A percentile compares a stretch with the other conserved stretches of the same genome.
Evolutionary conservation across 2,888 invertebrate genomes (phyloP).

Genomic region (Eustalomyia histrio): DNA sequence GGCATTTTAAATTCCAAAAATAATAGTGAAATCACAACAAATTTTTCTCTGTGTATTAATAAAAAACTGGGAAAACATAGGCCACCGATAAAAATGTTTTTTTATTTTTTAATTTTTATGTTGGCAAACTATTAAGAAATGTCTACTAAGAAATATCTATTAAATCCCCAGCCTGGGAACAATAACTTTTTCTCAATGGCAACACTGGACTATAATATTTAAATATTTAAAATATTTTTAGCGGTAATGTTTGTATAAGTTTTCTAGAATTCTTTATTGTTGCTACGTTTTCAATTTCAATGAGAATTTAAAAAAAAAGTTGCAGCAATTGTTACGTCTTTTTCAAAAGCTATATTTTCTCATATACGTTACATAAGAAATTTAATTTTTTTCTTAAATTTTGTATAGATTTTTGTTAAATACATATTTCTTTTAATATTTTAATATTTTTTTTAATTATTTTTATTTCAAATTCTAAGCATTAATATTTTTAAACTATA

Average conservation of each 20-base stretch:
- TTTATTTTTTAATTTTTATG: too few relatives aligned
- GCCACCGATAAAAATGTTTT: too few relatives aligned
- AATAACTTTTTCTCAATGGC: not conserved
- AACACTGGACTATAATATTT: not conserved
- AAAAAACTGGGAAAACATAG: too few relatives aligned
- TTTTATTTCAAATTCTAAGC: not conserved
- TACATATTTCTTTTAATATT: conserved; percentile 8
- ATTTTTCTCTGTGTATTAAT: too few relatives aligned
- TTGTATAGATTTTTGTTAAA: not conserved
- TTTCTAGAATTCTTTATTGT: conserved; percentile 18
- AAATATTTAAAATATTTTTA: conserved; percentile 11
- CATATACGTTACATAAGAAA: conserved; percentile 53
- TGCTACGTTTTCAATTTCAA: conserved; percentile 4
- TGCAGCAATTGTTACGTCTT: conserved; percentile 55
- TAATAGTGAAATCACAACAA: too few relatives aligned
- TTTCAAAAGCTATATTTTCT: conserved; percentile 26
- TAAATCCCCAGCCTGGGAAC: too few relatives aligned
- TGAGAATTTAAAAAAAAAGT: conserved; percentile 24
- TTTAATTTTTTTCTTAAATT: not conserved
- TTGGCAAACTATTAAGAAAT: too few relatives aligned
- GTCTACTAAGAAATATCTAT: too few relatives aligned
- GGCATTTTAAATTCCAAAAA: too few relatives aligned
- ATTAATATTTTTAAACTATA: not conserved
- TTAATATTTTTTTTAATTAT: not conserved
- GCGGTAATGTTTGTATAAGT: conserved; percentile 34